phyloP scores from a whole-genome alignment of 1,140 invertebrate genomes.

The Penaeus indicus region DNA sequence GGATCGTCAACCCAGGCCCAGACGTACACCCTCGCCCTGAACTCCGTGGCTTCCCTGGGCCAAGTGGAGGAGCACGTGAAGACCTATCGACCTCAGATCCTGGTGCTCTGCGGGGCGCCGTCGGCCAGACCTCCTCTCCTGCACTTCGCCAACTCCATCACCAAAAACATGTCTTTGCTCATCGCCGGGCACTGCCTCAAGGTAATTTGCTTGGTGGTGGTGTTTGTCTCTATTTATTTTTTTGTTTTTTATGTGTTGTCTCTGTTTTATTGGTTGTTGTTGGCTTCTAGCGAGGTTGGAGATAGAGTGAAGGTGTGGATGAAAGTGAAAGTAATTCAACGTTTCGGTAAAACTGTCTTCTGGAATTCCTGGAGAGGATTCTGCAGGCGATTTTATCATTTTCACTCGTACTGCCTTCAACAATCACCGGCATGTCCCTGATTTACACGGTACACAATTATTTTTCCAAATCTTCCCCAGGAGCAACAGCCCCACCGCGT shows the following conservation, averaged over 20 bases:
- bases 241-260: neutral
- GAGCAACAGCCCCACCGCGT: constrained; percentile 68
- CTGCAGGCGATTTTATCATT: no score
- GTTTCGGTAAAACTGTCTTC: no score
- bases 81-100: constrained; percentile 76
- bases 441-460: no score
- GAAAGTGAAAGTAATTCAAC: no score
- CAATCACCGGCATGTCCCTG: no score
- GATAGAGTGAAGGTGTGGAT: neutral
- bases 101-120: constrained; percentile 75
- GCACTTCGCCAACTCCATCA: constrained; percentile 75
- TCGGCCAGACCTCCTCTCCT: constrained; percentile 72
- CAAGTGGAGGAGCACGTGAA: constrained; percentile 76
- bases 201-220: constrained; percentile 69
- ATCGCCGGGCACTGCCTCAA: constrained; percentile 73
- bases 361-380: no score
- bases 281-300: neutral
- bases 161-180: constrained; percentile 74
- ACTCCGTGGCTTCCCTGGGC: constrained; percentile 73
- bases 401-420: no score
- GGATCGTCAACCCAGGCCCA: constrained; percentile 79
- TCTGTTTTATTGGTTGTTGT: neutral
- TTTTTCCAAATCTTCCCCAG: constrained; percentile 56
- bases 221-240: no score
- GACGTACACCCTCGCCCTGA: constrained; percentile 74